A percentile compares a stretch with the other conserved stretches of the same genome.
Conservation (phyloP, 1,140 invertebrate genomes). For the Cotesia typhae region DNA sequence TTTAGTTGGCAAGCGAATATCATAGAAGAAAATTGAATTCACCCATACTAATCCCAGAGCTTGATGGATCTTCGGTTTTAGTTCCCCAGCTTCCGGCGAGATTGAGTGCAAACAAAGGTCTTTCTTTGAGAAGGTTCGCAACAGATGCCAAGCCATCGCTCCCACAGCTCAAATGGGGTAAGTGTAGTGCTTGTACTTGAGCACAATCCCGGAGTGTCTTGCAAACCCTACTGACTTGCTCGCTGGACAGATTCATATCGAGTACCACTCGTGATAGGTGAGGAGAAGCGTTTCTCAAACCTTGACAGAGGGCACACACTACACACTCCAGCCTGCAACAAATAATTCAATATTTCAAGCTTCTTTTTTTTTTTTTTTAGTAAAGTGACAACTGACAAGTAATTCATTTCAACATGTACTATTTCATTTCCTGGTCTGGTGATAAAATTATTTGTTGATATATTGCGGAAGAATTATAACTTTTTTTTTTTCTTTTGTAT, state of each 20-base stretch:
- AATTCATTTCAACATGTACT: too few relatives aligned
- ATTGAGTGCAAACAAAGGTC: conserved; percentile 66
- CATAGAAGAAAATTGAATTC: conserved; percentile 34
- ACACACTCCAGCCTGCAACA: conserved; percentile 64
- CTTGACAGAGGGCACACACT: conserved; percentile 65
- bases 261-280: conserved; percentile 64
- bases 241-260: conserved; percentile 67
- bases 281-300: conserved; percentile 55
- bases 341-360: conserved; percentile 33
- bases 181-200: conserved; percentile 66
- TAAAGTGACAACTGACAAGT: conserved; percentile 4
- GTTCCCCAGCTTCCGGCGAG: conserved; percentile 66
- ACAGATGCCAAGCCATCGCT: conserved; percentile 65
- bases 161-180: conserved; percentile 69
- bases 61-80: conserved; percentile 64
- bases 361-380: background rate
- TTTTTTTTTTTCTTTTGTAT: too few relatives aligned
- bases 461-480: background rate
- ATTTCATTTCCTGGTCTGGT: too few relatives aligned
- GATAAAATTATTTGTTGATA: conserved; percentile 3
- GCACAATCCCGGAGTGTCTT: conserved; percentile 61
- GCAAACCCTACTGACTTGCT: conserved; percentile 66
- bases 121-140: conserved; percentile 60
- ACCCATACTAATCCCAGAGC: conserved; percentile 66
- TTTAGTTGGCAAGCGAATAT: conserved; percentile 1